These are phyloP conservation scores for Phrynosoma blainvillii DNA, from an alignment of 2,113 vertebrate genomes.

Conservation along the genomic window DNA sequence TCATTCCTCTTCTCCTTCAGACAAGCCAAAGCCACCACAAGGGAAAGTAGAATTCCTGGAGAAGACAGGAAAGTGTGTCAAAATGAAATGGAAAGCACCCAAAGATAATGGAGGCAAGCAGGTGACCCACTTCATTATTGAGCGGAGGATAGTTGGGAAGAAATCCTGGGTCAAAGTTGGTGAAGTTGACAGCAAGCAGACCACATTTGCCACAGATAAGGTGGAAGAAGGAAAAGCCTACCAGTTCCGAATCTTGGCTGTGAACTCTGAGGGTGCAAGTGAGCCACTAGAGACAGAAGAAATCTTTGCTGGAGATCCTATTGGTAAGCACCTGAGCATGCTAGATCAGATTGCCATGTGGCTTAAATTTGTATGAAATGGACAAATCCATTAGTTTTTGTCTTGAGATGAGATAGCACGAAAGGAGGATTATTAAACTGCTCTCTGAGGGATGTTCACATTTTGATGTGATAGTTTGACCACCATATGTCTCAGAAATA, in stretches of 20 bases:
- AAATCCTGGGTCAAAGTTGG: constrained; percentile 70
- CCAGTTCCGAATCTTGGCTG: constrained; percentile 69
- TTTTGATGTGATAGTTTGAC: not conserved
- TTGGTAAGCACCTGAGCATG: constrained; percentile 60
- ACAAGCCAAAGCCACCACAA: constrained; percentile 73
- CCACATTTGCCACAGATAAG: constrained; percentile 67
- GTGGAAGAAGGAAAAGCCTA: constrained; percentile 73
- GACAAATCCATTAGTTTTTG: too few relatives aligned
- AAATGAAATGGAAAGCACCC: constrained; percentile 76
- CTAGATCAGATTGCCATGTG: not conserved
- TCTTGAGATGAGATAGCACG: not conserved
- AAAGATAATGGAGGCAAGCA: constrained; percentile 70
- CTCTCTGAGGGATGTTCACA: not conserved
- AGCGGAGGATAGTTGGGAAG: constrained; percentile 63
- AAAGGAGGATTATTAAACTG: not conserved
- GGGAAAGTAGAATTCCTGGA: constrained; percentile 75
- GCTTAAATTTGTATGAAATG: not conserved
- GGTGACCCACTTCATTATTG: constrained; percentile 72
- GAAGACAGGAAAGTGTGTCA: constrained; percentile 59
- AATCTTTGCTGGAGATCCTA: constrained; percentile 65
- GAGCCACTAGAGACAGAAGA: constrained; percentile 74
- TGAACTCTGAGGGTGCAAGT: constrained; percentile 69
- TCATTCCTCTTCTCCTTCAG: constrained; percentile 46
- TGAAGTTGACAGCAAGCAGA: constrained; percentile 64
- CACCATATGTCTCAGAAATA: not conserved